These are phyloP conservation scores for Oxycera nigricornis DNA, from an alignment of 2,888 invertebrate species.

Conservation along the genomic window DNA sequence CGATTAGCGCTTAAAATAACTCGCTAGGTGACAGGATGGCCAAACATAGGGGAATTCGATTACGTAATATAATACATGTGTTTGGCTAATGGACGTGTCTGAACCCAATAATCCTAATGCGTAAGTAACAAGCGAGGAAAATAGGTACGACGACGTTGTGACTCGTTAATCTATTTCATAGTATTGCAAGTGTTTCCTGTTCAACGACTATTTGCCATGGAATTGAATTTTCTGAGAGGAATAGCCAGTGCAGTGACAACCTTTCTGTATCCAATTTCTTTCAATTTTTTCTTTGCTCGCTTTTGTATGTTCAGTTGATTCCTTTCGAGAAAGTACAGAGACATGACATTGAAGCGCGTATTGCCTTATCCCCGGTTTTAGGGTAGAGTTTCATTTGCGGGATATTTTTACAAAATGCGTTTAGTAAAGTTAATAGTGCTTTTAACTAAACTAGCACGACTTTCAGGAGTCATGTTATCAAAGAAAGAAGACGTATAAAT, in stretches of 20 bases:
- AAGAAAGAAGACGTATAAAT: too few relatives aligned
- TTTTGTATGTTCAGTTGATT: too few relatives aligned
- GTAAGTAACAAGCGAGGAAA: not conserved
- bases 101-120: slow-evolving; percentile 1
- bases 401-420: not conserved
- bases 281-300: too few relatives aligned
- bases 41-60: not conserved
- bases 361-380: not conserved
- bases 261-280: too few relatives aligned
- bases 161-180: not conserved
- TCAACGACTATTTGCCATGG: not conserved
- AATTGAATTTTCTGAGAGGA: not conserved
- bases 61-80: slow-evolving; percentile 5
- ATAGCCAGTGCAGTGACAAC: not conserved
- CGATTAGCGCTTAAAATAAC: slow-evolving; percentile 15
- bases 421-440: not conserved
- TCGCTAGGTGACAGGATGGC: not conserved
- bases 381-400: not conserved
- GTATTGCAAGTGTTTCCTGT: not conserved
- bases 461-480: too few relatives aligned
- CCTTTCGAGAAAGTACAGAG: not conserved
- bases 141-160: not conserved
- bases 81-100: slow-evolving; percentile 12
- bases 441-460: not conserved
- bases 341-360: not conserved